A percentile compares a stretch with the other conserved stretches of the same genome.
These are phyloP conservation scores for Crotalus tigris DNA, from an alignment of 2,113 vertebrate species.

Conservation along the genomic window DNA sequence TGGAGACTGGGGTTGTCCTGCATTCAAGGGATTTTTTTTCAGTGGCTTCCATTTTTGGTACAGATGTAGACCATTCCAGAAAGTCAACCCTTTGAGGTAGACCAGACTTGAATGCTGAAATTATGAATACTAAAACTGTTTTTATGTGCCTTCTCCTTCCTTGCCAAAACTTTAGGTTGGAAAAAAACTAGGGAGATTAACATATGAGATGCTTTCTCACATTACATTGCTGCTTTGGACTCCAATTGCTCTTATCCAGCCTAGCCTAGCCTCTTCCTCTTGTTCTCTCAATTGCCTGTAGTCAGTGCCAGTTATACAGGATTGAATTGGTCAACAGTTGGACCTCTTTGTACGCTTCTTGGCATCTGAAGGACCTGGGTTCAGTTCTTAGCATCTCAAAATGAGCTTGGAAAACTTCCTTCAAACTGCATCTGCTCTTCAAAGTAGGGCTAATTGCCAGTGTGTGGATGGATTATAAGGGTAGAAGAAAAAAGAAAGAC, in stretches of 20 bases:
- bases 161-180: too few species aligned
- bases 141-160: not conserved
- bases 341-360: not conserved
- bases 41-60: not conserved
- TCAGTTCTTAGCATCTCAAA: not conserved
- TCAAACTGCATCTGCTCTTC: not conserved
- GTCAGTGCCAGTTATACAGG: not conserved
- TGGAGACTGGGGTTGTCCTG: not conserved
- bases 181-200: too few species aligned
- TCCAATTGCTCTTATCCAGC: not conserved
- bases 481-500: not conserved
- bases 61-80: not conserved
- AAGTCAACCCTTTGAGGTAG: not conserved
- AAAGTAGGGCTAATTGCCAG: not conserved
- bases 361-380: not conserved
- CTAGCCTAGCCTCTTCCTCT: not conserved
- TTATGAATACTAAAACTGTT: not conserved
- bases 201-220: not conserved
- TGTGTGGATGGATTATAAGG: not conserved
- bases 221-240: not conserved
- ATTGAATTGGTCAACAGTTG: not conserved
- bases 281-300: not conserved
- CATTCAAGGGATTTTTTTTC: not conserved
- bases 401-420: not conserved
- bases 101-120: not conserved